phyloP scores from a whole-genome alignment of 2,888 invertebrate genomes.

The Brachypalpus laphriformis region DNA sequence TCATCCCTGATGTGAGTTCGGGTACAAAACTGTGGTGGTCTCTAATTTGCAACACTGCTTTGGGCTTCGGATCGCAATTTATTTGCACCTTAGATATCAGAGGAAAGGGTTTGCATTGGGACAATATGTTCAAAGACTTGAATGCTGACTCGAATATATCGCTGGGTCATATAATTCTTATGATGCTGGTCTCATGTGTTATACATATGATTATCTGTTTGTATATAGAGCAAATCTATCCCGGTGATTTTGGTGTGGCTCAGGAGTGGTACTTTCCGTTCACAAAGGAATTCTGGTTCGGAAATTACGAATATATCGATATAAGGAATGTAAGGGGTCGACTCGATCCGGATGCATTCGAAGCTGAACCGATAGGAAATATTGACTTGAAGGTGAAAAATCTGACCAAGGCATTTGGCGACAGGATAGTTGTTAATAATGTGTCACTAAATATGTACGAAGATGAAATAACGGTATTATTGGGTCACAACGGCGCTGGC shows the following conservation, averaged over 20 bases:
- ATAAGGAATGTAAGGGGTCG: too few species aligned
- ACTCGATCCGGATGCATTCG: slow-evolving; percentile 77
- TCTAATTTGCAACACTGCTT: slow-evolving; percentile 90
- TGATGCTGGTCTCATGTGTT: slow-evolving; percentile 83
- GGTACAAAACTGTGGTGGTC: slow-evolving; percentile 86
- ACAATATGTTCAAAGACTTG: slow-evolving; percentile 86
- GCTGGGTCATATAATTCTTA: slow-evolving; percentile 88
- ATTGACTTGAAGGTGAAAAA: slow-evolving; percentile 85
- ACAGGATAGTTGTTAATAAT: slow-evolving; percentile 86
- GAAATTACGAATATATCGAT: slow-evolving; percentile 74
- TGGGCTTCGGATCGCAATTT: slow-evolving; percentile 89
- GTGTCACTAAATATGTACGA: slow-evolving; percentile 93
- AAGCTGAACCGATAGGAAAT: slow-evolving; percentile 81
- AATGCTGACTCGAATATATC: slow-evolving; percentile 88
- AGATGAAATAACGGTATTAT: slow-evolving; percentile 93
- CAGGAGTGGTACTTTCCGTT: slow-evolving; percentile 92
- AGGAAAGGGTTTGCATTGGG: slow-evolving; percentile 85
- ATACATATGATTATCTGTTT: slow-evolving; percentile 89
- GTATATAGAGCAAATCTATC: slow-evolving; percentile 93
- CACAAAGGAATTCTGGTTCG: slow-evolving; percentile 84
- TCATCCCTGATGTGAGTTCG: too few species aligned
- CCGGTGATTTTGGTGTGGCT: slow-evolving; percentile 93
- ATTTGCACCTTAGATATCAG: too few species aligned
- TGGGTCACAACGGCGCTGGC: slow-evolving; percentile 93
- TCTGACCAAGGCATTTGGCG: slow-evolving; percentile 86